Evolutionary conservation across 2,113 vertebrate genomes (phyloP).

Genomic region (Phocoena phocoena): DNA sequence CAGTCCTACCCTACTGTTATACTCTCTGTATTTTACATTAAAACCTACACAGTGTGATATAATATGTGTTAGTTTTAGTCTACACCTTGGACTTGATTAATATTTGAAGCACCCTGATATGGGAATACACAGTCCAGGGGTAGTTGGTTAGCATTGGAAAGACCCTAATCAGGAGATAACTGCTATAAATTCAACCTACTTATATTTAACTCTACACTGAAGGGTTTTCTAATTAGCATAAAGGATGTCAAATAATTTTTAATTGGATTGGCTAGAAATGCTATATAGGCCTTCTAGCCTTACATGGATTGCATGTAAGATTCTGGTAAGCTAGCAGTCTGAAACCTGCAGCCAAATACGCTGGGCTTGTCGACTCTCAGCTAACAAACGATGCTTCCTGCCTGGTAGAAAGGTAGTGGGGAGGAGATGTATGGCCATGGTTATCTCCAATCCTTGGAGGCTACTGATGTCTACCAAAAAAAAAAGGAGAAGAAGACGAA

Average conservation of each 20-base stretch:
- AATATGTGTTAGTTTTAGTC: neutral
- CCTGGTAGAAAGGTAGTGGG: neutral
- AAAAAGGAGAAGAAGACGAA: neutral
- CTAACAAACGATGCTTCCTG: neutral
- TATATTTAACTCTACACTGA: neutral
- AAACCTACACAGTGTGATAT: neutral
- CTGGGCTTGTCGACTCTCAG: neutral
- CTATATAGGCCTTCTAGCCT: neutral
- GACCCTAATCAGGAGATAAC: neutral
- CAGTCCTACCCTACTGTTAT: neutral
- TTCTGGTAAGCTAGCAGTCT: neutral
- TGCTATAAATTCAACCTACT: neutral
- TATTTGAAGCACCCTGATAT: neutral
- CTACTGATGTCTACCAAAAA: neutral
- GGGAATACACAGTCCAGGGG: neutral
- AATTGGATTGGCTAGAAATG: slow-evolving; percentile 15
- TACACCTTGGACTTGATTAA: neutral
- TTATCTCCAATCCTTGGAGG: neutral
- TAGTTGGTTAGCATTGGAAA: neutral
- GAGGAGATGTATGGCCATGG: neutral
- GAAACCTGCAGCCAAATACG: neutral
- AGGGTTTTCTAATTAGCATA: slow-evolving; percentile 33
- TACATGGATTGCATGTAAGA: neutral
- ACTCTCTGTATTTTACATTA: neutral
- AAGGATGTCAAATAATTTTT: neutral